These are phyloP conservation scores for Hycleus phaleratus DNA, from an alignment of 1,140 invertebrate genomes.

Conservation along the genomic window DNA sequence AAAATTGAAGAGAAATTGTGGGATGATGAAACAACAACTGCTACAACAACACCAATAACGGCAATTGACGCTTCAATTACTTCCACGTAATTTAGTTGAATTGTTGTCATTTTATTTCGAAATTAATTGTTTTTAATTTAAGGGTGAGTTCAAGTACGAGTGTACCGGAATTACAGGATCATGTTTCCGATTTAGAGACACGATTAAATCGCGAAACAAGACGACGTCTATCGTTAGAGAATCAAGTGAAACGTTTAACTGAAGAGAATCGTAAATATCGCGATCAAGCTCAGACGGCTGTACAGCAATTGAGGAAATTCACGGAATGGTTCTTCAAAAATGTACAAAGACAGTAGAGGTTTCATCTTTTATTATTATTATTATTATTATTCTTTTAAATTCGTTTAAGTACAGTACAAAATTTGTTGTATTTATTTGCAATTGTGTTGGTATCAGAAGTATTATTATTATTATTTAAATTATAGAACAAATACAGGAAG, in stretches of 20 bases:
- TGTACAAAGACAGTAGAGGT: slow-evolving; percentile 61
- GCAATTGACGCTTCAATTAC: slow-evolving; percentile 37
- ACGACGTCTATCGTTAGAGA: slow-evolving; percentile 54
- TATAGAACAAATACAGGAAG: slow-evolving; percentile 1
- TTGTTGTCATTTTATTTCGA: no score
- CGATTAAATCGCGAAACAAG: slow-evolving; percentile 55
- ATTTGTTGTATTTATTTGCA: slow-evolving; percentile 19
- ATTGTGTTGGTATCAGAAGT: background rate
- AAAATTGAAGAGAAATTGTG: slow-evolving; percentile 29
- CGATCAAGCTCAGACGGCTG: slow-evolving; percentile 81
- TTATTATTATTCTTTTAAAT: slow-evolving; percentile 10
- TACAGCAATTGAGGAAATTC: slow-evolving; percentile 80
- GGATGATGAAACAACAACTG: slow-evolving; percentile 32
- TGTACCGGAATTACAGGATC: slow-evolving; percentile 53
- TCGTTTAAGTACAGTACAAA: slow-evolving; percentile 21
- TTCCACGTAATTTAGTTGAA: slow-evolving; percentile 34
- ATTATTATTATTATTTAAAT: slow-evolving; percentile 11
- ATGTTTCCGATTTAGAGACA: slow-evolving; percentile 56
- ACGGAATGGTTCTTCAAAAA: slow-evolving; percentile 92
- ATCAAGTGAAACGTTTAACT: slow-evolving; percentile 66
- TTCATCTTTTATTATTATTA: background rate
- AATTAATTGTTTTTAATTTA: slow-evolving; percentile 8
- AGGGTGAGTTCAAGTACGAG: slow-evolving; percentile 37
- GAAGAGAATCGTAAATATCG: slow-evolving; percentile 80
- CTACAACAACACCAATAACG: no score